Evolutionary conservation across 2,113 vertebrate species (phyloP).

Genomic region (Neolamprologus variostigma): DNA sequence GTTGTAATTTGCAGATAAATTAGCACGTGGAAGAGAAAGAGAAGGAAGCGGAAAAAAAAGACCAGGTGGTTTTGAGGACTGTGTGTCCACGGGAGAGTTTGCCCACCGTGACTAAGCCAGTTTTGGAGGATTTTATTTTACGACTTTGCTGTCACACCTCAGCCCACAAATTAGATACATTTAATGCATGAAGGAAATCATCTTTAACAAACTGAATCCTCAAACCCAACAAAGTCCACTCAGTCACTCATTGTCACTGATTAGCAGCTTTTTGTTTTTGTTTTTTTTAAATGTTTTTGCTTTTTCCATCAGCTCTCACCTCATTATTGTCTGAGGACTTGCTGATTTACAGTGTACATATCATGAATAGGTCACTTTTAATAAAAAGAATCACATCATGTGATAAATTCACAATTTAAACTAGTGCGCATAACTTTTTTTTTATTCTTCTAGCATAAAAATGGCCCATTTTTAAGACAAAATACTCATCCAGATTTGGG

Average conservation of each 20-base stretch:
- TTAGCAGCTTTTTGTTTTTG: not conserved
- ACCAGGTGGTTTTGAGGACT: not conserved
- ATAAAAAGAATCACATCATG: not conserved
- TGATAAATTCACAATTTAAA: not conserved
- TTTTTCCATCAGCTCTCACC: not conserved
- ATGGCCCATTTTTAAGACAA: not conserved
- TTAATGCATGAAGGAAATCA: not conserved
- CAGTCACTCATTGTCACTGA: not conserved
- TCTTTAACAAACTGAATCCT: not conserved
- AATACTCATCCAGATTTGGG: not conserved
- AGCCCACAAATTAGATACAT: not conserved
- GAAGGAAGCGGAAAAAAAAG: not conserved
- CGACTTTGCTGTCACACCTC: not conserved
- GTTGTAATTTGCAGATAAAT: not conserved
- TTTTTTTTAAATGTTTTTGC: not conserved
- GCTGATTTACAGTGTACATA: not conserved
- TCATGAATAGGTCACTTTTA: not conserved
- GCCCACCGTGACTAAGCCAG: not conserved
- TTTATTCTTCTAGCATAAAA: not conserved
- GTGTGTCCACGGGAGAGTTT: not conserved
- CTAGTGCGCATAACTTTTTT: not conserved
- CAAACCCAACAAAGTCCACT: not conserved
- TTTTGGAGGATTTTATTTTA: constrained; percentile 11
- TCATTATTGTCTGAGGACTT: not conserved
- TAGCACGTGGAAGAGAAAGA: not conserved